Evolutionary conservation across 2,113 vertebrate genomes (phyloP), one percentile per base, ranked within the genome.

Genomic region (Ailuropoda melanoleuca): DNA sequence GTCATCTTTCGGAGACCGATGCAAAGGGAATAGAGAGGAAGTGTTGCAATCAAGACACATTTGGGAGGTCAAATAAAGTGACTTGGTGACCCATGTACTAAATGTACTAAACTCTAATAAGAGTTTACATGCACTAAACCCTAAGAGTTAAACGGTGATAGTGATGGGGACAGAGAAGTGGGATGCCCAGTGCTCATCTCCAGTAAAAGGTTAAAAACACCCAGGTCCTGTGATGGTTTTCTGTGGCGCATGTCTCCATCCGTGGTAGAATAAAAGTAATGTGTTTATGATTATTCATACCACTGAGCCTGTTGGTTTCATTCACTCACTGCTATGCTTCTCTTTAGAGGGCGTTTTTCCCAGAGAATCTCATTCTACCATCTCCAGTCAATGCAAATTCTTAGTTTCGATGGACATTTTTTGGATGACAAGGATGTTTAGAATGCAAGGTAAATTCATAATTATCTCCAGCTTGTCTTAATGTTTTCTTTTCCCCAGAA

Each of bases 321-420:
- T 90, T 96, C 46, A 94, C 34, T 93, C 72, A 31, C 64, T n/a
- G 56, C 68, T 55, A 12, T 50, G 10, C 17, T 93, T 88, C 62
- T 92, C 64, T 95, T 53, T 74, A 82, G 48, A 86, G 24, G 10
- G 8, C 50, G 10, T 95, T 26, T 88, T 93, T 81, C 17, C 24
- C 48, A 46, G 56, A 96, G 43, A 92, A 80, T 72, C 17, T 46
- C 34, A 39, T 62, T 85, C 66, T 94, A 12, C 58, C 10, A 9
- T 85, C 60, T 86, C 60, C 53, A 12, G 21, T 70, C 55, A 94
- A 62, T 66, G 56, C 26, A 29, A 95, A 90, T 83, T 94, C 88
- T 95, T 96, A 43, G 39, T 86, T 96, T 58, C 64, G 64, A 97
- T 98, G 97, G 96, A 95, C 96, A 97, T 97, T 95, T 98, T 97